Evolutionary conservation across 2,113 vertebrate species (phyloP).

Genomic region (Rhabdomys dilectus): DNA sequence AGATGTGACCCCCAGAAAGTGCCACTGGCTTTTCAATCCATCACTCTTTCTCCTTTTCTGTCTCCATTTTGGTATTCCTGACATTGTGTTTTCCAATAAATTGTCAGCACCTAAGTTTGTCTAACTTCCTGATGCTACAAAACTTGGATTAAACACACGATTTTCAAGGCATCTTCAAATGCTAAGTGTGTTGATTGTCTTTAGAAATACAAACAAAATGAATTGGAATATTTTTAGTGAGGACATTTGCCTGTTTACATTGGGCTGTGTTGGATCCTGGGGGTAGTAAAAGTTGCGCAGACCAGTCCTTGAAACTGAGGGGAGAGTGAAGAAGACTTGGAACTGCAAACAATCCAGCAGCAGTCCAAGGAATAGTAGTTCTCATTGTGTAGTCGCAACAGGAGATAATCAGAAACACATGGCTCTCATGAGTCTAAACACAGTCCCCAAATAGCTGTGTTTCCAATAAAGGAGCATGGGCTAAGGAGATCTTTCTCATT

Average conservation of each 20-base stretch:
- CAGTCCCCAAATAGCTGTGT: constrained; percentile 46
- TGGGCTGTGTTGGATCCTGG: background rate
- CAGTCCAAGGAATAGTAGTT: constrained; percentile 25
- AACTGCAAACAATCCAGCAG: background rate
- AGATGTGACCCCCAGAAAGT: background rate
- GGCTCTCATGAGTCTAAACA: constrained; percentile 37
- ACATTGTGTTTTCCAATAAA: background rate
- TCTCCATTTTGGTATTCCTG: background rate
- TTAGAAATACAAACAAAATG: constrained; percentile 13
- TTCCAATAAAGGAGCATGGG: constrained; percentile 45
- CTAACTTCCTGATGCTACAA: constrained; percentile 16
- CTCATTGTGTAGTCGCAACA: constrained; percentile 40
- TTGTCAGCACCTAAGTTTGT: background rate
- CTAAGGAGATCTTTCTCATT: constrained; percentile 50
- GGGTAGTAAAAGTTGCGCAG: background rate
- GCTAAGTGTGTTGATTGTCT: background rate
- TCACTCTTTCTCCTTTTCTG: background rate
- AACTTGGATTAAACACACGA: background rate
- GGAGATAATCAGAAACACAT: constrained; percentile 77
- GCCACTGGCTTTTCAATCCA: background rate
- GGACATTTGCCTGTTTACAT: background rate
- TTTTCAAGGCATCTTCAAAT: background rate
- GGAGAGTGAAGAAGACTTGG: background rate
- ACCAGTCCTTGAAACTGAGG: background rate
- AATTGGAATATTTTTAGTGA: background rate